These are phyloP conservation scores for Ridgeia piscesae DNA, from an alignment of 1,140 invertebrate species.

Conservation along the genomic window DNA sequence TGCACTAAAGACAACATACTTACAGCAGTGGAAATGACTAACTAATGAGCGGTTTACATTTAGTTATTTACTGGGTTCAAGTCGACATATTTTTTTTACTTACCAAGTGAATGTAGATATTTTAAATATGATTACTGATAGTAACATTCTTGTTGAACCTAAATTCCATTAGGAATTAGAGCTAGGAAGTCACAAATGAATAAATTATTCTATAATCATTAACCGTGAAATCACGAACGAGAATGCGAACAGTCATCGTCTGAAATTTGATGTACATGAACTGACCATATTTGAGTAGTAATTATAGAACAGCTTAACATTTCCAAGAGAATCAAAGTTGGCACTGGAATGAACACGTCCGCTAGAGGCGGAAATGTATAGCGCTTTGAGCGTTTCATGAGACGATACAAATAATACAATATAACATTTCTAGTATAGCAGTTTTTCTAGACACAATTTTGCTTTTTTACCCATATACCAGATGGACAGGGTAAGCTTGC, in stretches of 20 bases:
- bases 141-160: not conserved
- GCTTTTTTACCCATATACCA: not conserved
- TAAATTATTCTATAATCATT: not conserved
- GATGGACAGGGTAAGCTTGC: not conserved
- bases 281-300: no score
- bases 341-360: no score
- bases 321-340: no score
- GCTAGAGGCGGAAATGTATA: no score
- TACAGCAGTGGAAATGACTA: no score
- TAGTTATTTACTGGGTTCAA: not conserved
- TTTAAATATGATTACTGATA: not conserved
- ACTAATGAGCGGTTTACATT: not conserved
- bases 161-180: no score
- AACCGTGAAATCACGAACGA: not conserved
- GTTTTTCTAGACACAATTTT: not conserved
- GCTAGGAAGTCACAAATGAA: not conserved
- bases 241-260: no score
- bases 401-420: no score
- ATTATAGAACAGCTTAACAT: no score
- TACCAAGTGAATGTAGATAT: not conserved
- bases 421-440: no score
- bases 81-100: not conserved
- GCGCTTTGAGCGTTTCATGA: no score
- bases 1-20: not conserved
- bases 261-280: no score